phyloP scores from a whole-genome alignment of 2,888 invertebrate genomes.

The Phasia obesa region DNA sequence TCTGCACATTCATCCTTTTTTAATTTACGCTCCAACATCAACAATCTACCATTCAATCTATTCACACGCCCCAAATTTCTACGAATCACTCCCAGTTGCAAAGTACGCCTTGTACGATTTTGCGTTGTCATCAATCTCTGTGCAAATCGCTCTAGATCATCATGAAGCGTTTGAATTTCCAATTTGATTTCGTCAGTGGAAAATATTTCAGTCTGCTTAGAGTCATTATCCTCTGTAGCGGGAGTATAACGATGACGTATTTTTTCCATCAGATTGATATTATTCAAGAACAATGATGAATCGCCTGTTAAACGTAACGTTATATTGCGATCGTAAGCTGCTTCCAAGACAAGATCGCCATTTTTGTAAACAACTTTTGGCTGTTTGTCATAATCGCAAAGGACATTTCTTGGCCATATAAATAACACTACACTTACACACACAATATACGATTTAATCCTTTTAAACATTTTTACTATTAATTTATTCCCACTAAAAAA shows the following conservation, averaged over 20 bases:
- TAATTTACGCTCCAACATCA: slow-evolving; percentile 67
- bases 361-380: slow-evolving; percentile 83
- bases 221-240: slow-evolving; percentile 21
- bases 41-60: slow-evolving; percentile 64
- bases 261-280: slow-evolving; percentile 85
- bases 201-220: slow-evolving; percentile 27
- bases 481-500: background rate
- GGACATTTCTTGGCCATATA: background rate
- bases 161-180: slow-evolving; percentile 73
- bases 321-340: slow-evolving; percentile 90
- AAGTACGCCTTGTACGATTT: slow-evolving; percentile 71
- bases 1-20: slow-evolving; percentile 73
- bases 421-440: background rate
- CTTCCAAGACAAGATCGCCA: slow-evolving; percentile 90
- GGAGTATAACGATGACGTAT: slow-evolving; percentile 71
- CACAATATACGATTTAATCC: background rate
- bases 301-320: slow-evolving; percentile 88
- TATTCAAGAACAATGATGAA: slow-evolving; percentile 87
- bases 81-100: slow-evolving; percentile 65
- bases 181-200: slow-evolving; percentile 71
- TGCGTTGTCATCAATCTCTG: slow-evolving; percentile 67
- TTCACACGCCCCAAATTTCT: slow-evolving; percentile 73
- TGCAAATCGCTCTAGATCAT: slow-evolving; percentile 71
- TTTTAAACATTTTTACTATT: slow-evolving; percentile 13
- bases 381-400: slow-evolving; percentile 62